Evolutionary conservation across 1,140 invertebrate species (phyloP), one percentile per base, ranked within the genome.

Genomic region (Pygmarrhopalites habei): DNA sequence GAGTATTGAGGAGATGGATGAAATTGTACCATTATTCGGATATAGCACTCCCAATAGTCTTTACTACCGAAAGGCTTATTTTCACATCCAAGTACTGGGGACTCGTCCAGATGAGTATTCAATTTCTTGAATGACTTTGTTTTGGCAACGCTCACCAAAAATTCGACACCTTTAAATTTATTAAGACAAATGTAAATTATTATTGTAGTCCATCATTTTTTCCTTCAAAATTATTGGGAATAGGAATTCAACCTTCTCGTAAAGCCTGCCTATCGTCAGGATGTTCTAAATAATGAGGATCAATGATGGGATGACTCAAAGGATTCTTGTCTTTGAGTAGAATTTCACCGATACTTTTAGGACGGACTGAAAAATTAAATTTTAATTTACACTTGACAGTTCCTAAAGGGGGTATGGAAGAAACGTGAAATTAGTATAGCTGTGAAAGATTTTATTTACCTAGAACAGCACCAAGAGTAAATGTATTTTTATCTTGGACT

Each of bases 11-110:
- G n/a, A n/a, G n/a, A n/a, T n/a, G n/a, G n/a, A n/a, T n/a, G n/a
- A n/a, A n/a, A n/a, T 85, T 90, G 89, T 1, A 88, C 86, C 53
- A 90, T 86, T 25, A 87, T 88, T 21, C 88, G 77, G 14, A 89
- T 88, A 71, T 89, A 85, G 72, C 90, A 93, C 71, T 90, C 89
- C 78, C 89, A 85, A 71, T 92, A 93, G 2, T 81, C 81, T 65
- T 92, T 88, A 1, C 83, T 84, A 17, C 81, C 83, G 72, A 90
- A 89, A 65, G 80, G 79, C 28, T 82, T 78, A 44, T 86, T 79
- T 63, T 81, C 83, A 72, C 90, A 93, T n/a, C 87, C 88, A 1
- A 88, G 88, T 65, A 90, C 30, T n/a, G 58, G 58, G 5, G 30
- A 47, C 0, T 26, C n/a, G 14, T 17, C 19, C 15, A 65, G 23